Evolutionary conservation across 2,113 vertebrate species (phyloP).

Genomic region (Gorsachius goisagi): DNA sequence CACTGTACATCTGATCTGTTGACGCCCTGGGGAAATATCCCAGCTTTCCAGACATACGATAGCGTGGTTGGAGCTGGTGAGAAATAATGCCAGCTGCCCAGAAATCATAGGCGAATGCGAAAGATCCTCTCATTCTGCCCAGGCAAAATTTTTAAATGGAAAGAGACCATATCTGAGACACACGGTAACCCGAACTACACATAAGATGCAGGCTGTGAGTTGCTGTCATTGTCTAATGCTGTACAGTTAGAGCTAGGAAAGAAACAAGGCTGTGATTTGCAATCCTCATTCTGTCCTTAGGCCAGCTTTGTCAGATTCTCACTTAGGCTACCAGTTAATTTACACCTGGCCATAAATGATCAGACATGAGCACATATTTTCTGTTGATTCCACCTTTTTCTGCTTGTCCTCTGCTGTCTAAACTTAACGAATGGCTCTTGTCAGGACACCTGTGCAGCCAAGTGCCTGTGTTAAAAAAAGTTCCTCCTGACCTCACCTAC

Average conservation of each 20-base stretch:
- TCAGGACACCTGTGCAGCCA: background rate
- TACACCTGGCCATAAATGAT: background rate
- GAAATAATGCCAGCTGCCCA: background rate
- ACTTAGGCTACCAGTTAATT: background rate
- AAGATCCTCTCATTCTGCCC: background rate
- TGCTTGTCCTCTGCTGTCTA: background rate
- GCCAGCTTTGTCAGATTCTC: background rate
- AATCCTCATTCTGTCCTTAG: background rate
- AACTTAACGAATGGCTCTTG: background rate
- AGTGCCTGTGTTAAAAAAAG: background rate
- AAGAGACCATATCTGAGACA: background rate
- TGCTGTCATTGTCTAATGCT: background rate
- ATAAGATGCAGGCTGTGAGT: background rate
- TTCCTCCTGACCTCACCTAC: background rate
- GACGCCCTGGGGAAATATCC: background rate
- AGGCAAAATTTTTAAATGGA: background rate
- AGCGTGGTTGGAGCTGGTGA: background rate
- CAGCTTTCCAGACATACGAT: background rate
- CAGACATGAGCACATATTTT: background rate
- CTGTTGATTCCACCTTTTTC: background rate
- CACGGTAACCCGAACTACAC: background rate
- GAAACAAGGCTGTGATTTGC: background rate
- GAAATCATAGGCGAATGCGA: background rate
- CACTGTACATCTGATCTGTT: background rate
- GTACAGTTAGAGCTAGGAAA: background rate